Evolutionary conservation across 1,140 invertebrate species (phyloP).

Genomic region (Hetaerina americana): DNA sequence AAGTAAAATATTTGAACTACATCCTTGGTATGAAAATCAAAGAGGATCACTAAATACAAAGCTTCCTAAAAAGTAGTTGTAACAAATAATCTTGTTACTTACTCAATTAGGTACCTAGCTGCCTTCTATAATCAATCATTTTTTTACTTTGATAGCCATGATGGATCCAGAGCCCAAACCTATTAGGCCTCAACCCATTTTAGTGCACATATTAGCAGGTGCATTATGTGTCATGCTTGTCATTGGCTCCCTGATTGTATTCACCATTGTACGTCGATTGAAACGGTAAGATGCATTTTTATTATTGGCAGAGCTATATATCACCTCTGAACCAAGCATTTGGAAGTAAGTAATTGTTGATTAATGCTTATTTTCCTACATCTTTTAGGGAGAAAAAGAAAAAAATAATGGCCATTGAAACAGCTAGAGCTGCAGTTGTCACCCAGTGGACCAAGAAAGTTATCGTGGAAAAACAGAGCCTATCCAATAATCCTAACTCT

Average conservation of each 20-base stretch:
- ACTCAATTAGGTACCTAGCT: too few relatives aligned
- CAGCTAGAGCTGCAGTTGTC: constrained; percentile 55
- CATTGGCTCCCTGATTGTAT: constrained; percentile 40
- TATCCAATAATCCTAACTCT: constrained; percentile 35
- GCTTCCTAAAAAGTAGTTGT: too few relatives aligned
- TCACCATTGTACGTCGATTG: constrained; percentile 30
- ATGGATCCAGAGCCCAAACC: constrained; percentile 8
- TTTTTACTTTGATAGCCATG: not conserved
- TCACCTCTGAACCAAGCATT: too few relatives aligned
- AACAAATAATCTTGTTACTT: too few relatives aligned
- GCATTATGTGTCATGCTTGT: constrained; percentile 45
- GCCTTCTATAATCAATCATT: too few relatives aligned
- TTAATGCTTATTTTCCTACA: too few relatives aligned
- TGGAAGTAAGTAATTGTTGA: too few relatives aligned
- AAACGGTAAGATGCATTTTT: not conserved
- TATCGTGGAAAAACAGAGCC: constrained; percentile 64
- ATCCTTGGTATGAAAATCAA: too few relatives aligned
- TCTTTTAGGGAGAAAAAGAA: constrained; percentile 56
- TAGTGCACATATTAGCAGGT: constrained; percentile 42
- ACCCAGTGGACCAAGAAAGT: constrained; percentile 82
- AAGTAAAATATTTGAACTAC: too few relatives aligned
- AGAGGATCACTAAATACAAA: too few relatives aligned
- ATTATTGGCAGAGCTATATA: too few relatives aligned
- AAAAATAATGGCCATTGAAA: constrained; percentile 62
- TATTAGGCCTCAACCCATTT: constrained; percentile 34